phyloP scores from a whole-genome alignment of 92 coral and sea anemone genomes.

The Paragorgia papillata region DNA sequence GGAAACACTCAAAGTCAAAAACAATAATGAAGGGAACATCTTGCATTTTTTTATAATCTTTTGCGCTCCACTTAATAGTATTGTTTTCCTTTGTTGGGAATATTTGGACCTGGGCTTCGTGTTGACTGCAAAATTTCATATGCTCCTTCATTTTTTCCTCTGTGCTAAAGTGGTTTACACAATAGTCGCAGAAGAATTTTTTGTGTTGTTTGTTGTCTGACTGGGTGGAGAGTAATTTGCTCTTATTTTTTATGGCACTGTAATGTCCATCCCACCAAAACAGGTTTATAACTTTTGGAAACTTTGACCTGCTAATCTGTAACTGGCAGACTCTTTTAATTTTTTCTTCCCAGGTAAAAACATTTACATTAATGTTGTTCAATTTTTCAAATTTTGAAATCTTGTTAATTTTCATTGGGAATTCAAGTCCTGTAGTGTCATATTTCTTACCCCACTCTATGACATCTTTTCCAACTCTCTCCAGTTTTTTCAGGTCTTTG shows the following conservation, averaged over 20 bases:
- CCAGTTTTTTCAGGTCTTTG: neutral
- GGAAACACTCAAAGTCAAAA: too few species aligned
- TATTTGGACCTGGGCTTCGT: too few species aligned
- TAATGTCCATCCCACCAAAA: neutral
- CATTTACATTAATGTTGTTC: slow-evolving; percentile 1
- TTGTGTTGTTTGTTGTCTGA: neutral
- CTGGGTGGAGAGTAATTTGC: neutral
- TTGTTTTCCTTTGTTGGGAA: too few species aligned
- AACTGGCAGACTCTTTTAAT: neutral
- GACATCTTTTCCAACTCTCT: neutral
- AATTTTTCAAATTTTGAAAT: neutral
- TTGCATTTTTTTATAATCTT: too few species aligned
- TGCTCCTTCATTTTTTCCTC: too few species aligned
- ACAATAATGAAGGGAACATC: too few species aligned
- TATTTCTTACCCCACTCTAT: neutral
- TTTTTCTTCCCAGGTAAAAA: neutral
- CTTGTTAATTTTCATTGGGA: neutral
- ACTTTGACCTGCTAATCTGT: neutral
- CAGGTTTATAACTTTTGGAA: neutral
- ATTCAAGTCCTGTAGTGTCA: neutral
- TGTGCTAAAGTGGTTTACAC: neutral
- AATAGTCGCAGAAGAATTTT: neutral
- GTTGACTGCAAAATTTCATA: too few species aligned
- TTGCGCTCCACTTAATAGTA: too few species aligned
- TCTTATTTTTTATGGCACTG: neutral